Conservation (phyloP, 2,888 invertebrate genomes). For the Cynaeus angustus region DNA sequence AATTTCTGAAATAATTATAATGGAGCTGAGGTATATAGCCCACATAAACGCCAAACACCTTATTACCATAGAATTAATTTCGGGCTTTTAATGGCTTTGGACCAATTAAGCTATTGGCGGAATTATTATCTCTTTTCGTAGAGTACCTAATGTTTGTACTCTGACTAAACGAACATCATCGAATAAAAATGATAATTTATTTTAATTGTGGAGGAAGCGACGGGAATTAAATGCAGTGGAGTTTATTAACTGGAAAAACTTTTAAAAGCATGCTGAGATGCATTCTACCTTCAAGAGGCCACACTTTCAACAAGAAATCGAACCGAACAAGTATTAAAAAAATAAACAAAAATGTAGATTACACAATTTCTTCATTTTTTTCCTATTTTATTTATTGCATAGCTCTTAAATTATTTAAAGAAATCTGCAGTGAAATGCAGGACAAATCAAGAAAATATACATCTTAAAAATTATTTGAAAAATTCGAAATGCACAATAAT, state of each 20-base stretch:
- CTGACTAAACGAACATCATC: slow-evolving; percentile 10
- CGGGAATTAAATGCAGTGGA: slow-evolving; percentile 9
- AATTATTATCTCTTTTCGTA: slow-evolving; percentile 3
- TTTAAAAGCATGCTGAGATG: no score
- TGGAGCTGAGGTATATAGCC: slow-evolving; percentile 1
- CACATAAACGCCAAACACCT: slow-evolving; percentile 31
- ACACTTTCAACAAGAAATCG: no score
- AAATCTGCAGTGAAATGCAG: no score
- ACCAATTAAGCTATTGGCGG: slow-evolving; percentile 21
- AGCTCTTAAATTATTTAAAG: no score
- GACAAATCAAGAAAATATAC: no score
- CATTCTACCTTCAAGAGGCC: no score
- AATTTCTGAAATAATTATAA: slow-evolving; percentile 18
- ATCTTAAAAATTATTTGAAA: no score
- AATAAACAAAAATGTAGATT: no score
- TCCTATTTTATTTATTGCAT: no score
- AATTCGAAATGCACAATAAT: no score
- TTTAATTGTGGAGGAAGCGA: slow-evolving; percentile 13
- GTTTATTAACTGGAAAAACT: slow-evolving; percentile 24
- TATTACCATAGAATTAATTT: slow-evolving; percentile 30
- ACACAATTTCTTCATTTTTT: no score
- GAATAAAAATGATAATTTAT: slow-evolving; percentile 37
- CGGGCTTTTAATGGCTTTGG: slow-evolving; percentile 16
- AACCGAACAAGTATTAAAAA: no score
- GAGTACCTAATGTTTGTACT: background rate